A percentile compares a stretch with the other conserved stretches of the same genome.
phyloP scores from a whole-genome alignment of 2,888 invertebrate genomes.

The Eupithecia pulchellata region DNA sequence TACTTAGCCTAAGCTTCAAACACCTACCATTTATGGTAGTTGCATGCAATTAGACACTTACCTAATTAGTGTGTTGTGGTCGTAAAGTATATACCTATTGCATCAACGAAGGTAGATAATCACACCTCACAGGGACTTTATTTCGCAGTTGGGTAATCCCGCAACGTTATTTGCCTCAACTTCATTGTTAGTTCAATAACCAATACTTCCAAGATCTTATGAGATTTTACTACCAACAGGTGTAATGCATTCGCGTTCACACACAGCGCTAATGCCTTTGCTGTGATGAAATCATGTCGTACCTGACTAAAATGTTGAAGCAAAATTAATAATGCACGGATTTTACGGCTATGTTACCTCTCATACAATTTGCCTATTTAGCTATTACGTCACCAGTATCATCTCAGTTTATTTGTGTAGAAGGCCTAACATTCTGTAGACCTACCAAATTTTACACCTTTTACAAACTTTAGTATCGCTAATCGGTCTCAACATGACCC shows the following conservation, averaged over 20 bases:
- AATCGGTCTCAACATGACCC: constrained; percentile 7
- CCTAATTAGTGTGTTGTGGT: constrained; percentile 54
- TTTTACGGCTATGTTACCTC: not conserved
- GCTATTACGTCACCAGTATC: not conserved
- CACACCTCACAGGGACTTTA: constrained; percentile 42
- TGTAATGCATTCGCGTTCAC: constrained; percentile 18
- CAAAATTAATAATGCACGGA: constrained; percentile 4
- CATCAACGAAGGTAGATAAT: constrained; percentile 50
- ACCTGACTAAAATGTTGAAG: constrained; percentile 4
- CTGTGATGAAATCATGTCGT: constrained; percentile 17
- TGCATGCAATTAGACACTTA: constrained; percentile 45
- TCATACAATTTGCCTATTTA: constrained; percentile 1
- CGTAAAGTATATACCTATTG: constrained; percentile 47
- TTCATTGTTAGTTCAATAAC: constrained; percentile 46
- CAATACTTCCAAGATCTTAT: constrained; percentile 34
- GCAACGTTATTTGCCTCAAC: constrained; percentile 46
- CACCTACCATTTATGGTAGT: constrained; percentile 13
- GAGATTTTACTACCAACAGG: constrained; percentile 15
- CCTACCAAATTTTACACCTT: not conserved
- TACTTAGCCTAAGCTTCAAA: constrained; percentile 1
- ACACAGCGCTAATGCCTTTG: constrained; percentile 23
- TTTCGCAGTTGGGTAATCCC: constrained; percentile 56
- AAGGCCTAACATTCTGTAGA: not conserved
- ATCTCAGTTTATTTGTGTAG: not conserved
- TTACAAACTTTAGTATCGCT: not conserved